Base-by-base conservation (phyloP, 2,888 invertebrate genomes). In the Aspidiotus rigidus region DNA sequence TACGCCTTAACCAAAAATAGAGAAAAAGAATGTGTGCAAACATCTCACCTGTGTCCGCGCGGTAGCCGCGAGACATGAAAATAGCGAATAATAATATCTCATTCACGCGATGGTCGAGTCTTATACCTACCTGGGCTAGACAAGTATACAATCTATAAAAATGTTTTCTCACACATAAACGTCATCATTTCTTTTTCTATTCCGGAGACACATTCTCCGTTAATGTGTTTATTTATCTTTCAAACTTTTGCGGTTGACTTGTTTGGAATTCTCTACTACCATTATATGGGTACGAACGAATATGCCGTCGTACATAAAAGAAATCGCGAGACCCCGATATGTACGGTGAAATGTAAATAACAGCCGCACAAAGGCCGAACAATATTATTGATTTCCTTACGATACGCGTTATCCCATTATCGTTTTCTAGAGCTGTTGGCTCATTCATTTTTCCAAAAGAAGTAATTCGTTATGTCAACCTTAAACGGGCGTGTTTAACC, bases 171-270 rank as follows among this genome's bases (percentile, higher is more conserved):
- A 49, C 49, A 6, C 28, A 28, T 28, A 28, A 28, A 28, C 28
- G 28, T 28, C 28, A 28, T 28, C 28, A 28, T 28, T 28, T 28
- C 28, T 28, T 28, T 28, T 28, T 28, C 28, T 28, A 3, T 28
- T 28, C 28, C 28, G 28, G 28, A 28, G 28, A 28, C 28, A 28
- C 28, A 28, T 28, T 28, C 49, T 49, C 49, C 49, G 49, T 59
- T 66, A 66, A 66, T 66, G 66, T 66, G 60, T 66, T 66, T 66
- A 66, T 66, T 66, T 66, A 66, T 66, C 66, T 66, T 66, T 59
- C 59, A 66, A 66, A 49, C 66, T 66, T 28, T 66, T 66, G 66
- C 66, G 66, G 66, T 66, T 66, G 66, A 66, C 66, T 66, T 66
- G 66, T 66, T 66, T 66, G 66, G 66, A 66, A 66, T 66, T 66